Evolutionary conservation across 2,888 invertebrate species (phyloP).

Genomic region (Dendrolimus pini): DNA sequence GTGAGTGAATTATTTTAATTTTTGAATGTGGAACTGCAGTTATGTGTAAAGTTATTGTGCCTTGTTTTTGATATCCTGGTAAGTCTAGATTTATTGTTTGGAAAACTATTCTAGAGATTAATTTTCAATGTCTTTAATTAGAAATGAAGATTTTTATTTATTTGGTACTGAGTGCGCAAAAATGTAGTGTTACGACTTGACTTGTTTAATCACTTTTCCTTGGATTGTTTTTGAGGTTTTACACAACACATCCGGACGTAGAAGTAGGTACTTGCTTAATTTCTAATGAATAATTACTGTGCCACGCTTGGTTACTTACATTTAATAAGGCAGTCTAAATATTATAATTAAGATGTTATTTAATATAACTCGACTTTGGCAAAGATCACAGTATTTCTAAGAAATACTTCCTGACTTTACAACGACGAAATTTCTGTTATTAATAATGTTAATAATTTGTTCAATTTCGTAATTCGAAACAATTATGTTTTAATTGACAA

Average conservation of each 20-base stretch:
- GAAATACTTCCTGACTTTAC: too few relatives aligned
- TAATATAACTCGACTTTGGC: not conserved
- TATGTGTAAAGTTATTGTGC: slow-evolving; percentile 21
- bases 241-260: not conserved
- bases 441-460: too few relatives aligned
- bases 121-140: too few relatives aligned
- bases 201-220: slow-evolving; percentile 1
- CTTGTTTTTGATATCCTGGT: slow-evolving; percentile 29
- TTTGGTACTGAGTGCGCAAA: not conserved
- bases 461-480: too few relatives aligned
- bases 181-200: not conserved
- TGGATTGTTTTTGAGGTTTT: slow-evolving; percentile 5
- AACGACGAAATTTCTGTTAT: too few relatives aligned
- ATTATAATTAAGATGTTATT: not conserved
- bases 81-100: slow-evolving; percentile 16
- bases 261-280: slow-evolving; percentile 3
- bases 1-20: slow-evolving; percentile 29
- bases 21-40: slow-evolving; percentile 30
- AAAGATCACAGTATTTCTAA: too few relatives aligned
- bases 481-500: too few relatives aligned
- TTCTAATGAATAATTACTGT: slow-evolving; percentile 4
- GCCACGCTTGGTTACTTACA: not conserved
- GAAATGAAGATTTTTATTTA: too few relatives aligned
- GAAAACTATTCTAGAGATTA: too few relatives aligned
- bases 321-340: not conserved